Conservation (phyloP, 2,113 vertebrate species). For the Cynopterus brachyotis region DNA sequence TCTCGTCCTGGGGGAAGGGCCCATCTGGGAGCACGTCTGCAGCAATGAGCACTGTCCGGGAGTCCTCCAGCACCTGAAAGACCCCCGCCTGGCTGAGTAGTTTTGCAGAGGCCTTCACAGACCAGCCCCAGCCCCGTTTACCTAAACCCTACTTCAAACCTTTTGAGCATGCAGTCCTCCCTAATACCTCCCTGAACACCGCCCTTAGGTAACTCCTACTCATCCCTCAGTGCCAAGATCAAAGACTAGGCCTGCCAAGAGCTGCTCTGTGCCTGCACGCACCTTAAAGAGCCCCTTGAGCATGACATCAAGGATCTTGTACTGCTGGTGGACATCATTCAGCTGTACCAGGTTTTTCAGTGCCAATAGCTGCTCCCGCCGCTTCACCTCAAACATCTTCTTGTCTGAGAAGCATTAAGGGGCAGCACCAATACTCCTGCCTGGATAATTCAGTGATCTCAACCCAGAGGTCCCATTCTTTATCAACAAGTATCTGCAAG, state of each 20-base stretch:
- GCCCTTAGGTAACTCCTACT: background rate
- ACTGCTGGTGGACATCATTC: conserved; percentile 97
- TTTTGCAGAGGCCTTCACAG: background rate
- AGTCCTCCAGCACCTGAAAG: conserved; percentile 95
- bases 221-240: background rate
- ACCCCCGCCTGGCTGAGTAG: conserved; percentile 17
- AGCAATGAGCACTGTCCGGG: conserved; percentile 89
- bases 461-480: background rate
- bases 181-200: background rate
- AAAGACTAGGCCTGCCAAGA: background rate
- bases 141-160: background rate
- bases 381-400: conserved; percentile 97
- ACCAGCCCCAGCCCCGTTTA: background rate
- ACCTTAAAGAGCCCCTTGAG: conserved; percentile 99
- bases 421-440: background rate
- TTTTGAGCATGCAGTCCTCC: no score
- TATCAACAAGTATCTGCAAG: background rate
- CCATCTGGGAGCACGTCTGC: conserved; percentile 93
- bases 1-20: conserved; percentile 96
- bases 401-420: conserved; percentile 88
- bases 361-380: conserved; percentile 96
- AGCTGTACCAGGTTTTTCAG: conserved; percentile 97
- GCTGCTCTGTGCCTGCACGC: background rate
- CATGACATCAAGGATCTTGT: conserved; percentile 99
- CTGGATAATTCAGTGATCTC: background rate